Conservation (phyloP, 23 tunicate genomes). For the Ascidia mentula region DNA sequence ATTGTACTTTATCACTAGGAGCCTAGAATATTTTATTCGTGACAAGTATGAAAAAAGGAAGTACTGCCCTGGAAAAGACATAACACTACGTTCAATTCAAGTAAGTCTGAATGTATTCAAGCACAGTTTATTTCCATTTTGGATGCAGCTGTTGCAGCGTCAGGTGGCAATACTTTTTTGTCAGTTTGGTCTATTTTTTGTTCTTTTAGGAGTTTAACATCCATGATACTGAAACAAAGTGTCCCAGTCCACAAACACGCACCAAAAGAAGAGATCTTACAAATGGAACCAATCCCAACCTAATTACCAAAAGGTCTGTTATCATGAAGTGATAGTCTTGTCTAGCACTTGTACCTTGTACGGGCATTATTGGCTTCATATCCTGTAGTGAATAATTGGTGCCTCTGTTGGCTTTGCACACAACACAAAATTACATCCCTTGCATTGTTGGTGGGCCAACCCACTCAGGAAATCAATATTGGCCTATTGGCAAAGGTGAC, state of each 20-base stretch:
- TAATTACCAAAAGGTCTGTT: not conserved
- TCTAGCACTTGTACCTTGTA: too few species aligned
- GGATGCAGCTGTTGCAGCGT: not conserved
- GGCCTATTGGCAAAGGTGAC: not conserved
- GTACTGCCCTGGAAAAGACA: constrained; percentile 21
- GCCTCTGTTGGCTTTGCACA: not conserved
- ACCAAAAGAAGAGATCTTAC: not conserved
- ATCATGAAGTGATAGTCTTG: too few species aligned
- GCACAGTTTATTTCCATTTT: not conserved
- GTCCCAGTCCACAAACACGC: constrained; percentile 7
- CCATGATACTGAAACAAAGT: not conserved
- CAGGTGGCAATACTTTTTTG: not conserved
- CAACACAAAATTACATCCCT: not conserved
- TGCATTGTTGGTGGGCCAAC: not conserved
- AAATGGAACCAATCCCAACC: constrained; percentile 14
- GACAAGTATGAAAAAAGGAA: constrained; percentile 92
- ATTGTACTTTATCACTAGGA: too few species aligned
- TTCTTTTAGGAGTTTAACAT: constrained; percentile 9
- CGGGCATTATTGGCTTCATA: not conserved
- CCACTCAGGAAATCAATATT: not conserved
- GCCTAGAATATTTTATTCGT: constrained; percentile 85
- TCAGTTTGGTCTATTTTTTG: not conserved
- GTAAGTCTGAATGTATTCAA: constrained; percentile 31
- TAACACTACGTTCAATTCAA: constrained; percentile 50
- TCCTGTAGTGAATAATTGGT: not conserved